Conservation (phyloP, 1,140 invertebrate species). For the Conopomorpha cramerella region DNA sequence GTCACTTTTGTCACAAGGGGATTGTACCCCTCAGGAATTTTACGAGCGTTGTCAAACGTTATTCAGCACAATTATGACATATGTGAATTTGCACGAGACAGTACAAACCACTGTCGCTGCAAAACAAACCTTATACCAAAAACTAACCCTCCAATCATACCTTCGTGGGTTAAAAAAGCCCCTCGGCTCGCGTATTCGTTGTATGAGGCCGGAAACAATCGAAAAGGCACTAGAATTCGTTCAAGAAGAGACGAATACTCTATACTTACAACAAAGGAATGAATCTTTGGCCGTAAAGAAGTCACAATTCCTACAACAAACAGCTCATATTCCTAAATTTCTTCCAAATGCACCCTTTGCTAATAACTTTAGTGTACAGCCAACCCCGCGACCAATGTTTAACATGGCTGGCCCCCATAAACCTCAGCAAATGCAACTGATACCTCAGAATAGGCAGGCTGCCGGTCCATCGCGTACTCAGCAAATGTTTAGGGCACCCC, state of each 20-base stretch:
- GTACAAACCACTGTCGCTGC: conserved; percentile 8
- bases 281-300: too few species aligned
- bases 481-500: conserved; percentile 9
- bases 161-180: conserved; percentile 11
- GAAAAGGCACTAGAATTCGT: too few species aligned
- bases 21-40: conserved; percentile 11
- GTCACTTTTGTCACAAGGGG: conserved; percentile 6
- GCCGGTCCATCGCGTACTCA: conserved; percentile 7
- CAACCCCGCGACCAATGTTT: too few species aligned
- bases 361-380: too few species aligned
- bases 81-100: too few species aligned
- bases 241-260: conserved; percentile 8
- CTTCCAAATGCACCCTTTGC: too few species aligned
- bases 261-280: conserved; percentile 9
- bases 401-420: conserved; percentile 4
- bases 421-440: conserved; percentile 4
- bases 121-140: conserved; percentile 10
- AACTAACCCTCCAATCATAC: conserved; percentile 13
- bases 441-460: conserved; percentile 6
- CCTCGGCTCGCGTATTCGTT: conserved; percentile 12
- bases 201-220: too few species aligned
- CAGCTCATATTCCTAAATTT: too few species aligned
- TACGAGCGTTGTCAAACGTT: too few species aligned
- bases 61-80: too few species aligned
- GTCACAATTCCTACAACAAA: too few species aligned